These are phyloP conservation scores for Heteromyza rotundicornis DNA, from an alignment of 2,888 invertebrate genomes.

Conservation along the genomic window DNA sequence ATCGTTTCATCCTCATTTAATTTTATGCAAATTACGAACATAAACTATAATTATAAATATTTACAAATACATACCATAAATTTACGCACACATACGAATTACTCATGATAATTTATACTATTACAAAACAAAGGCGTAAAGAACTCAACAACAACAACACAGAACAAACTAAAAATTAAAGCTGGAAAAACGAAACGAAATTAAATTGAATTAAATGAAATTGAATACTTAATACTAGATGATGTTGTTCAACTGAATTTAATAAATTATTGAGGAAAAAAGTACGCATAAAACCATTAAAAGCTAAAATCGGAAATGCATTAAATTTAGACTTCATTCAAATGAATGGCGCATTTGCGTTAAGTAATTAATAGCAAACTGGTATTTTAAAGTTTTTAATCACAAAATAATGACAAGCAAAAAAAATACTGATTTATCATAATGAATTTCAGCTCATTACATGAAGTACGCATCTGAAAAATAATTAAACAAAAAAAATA, in stretches of 20 bases:
- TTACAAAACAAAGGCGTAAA: too few relatives aligned
- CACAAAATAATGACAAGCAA: constrained; percentile 4
- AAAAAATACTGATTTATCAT: constrained; percentile 17
- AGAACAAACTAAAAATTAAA: too few relatives aligned
- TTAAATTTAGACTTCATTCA: not conserved
- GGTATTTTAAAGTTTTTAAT: not conserved
- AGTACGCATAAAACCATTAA: not conserved
- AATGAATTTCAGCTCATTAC: constrained; percentile 47
- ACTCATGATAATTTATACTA: not conserved
- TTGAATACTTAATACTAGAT: constrained; percentile 5
- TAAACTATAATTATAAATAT: too few relatives aligned
- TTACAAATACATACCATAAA: not conserved
- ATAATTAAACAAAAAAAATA: constrained; percentile 25
- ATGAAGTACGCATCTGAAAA: constrained; percentile 42
- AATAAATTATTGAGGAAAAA: constrained; percentile 28
- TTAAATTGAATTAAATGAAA: not conserved
- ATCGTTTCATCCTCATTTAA: not conserved
- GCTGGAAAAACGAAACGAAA: too few relatives aligned
- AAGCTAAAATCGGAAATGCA: not conserved
- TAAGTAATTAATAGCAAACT: not conserved
- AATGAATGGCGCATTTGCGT: too few relatives aligned
- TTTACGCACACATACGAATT: not conserved
- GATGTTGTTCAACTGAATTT: constrained; percentile 43
- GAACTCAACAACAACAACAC: too few relatives aligned
- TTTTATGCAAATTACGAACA: too few relatives aligned